These are phyloP conservation scores for Thinocorus orbignyianus DNA, from an alignment of 2,113 vertebrate species.

Conservation along the genomic window DNA sequence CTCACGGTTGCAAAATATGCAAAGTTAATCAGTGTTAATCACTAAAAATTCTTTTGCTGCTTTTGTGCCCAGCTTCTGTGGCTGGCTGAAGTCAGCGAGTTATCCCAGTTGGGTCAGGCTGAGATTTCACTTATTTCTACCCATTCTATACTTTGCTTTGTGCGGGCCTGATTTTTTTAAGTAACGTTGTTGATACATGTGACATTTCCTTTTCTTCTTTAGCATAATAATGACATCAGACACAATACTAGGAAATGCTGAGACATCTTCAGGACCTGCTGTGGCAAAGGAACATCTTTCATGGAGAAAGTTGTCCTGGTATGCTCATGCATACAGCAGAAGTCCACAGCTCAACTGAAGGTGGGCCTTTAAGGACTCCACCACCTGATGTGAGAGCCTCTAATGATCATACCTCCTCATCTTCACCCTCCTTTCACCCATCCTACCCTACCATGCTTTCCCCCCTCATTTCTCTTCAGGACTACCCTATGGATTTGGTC, in stretches of 20 bases:
- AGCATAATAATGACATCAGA: neutral
- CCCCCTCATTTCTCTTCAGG: neutral
- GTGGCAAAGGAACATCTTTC: neutral
- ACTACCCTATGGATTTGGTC: neutral
- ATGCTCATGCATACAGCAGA: neutral
- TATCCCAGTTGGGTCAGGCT: neutral
- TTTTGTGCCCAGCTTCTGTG: neutral
- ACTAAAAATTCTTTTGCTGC: neutral
- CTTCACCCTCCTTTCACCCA: neutral
- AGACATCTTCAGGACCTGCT: neutral
- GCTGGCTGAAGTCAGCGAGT: neutral
- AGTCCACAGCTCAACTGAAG: neutral
- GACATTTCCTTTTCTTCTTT: neutral
- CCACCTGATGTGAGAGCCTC: neutral
- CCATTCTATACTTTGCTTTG: neutral
- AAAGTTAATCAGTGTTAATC: neutral
- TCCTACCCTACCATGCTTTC: neutral
- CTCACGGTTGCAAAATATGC: neutral
- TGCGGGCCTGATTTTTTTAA: neutral
- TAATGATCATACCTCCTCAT: neutral
- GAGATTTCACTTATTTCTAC: neutral
- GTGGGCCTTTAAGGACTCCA: neutral
- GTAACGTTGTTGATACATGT: neutral
- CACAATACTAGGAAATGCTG: neutral
- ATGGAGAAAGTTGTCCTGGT: neutral